Percentiles rank a stretch among this genome's conserved stretches.
Evolutionary conservation across 1,140 invertebrate genomes (phyloP).

Genomic region (Trichoplusia ni): DNA sequence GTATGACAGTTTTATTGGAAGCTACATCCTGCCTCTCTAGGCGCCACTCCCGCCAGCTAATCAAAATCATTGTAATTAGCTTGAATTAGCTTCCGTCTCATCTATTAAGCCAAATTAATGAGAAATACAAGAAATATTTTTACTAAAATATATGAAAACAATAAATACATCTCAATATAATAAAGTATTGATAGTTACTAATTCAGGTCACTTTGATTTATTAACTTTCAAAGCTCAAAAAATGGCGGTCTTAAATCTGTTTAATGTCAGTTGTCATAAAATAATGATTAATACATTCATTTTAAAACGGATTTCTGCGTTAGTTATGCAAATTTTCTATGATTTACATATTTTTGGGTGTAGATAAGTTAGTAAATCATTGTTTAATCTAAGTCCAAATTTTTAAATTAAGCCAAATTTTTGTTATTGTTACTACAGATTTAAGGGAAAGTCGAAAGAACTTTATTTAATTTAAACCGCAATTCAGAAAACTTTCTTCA

Average conservation of each 20-base stretch:
- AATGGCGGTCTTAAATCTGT: background rate
- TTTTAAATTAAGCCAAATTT: too few species aligned
- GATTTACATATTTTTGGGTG: background rate
- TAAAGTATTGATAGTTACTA: slow-evolving; percentile 11
- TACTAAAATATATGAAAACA: slow-evolving; percentile 12
- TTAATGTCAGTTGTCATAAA: slow-evolving; percentile 5
- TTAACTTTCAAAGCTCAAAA: background rate
- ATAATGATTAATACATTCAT: slow-evolving; percentile 10
- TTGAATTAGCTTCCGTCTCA: slow-evolving; percentile 5
- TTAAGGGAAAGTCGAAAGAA: too few species aligned
- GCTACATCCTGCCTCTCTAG: too few species aligned
- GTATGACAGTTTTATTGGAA: too few species aligned
- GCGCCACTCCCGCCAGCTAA: background rate
- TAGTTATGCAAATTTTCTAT: background rate
- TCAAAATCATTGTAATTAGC: slow-evolving; percentile 13
- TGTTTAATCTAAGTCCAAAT: too few species aligned
- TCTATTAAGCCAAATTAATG: slow-evolving; percentile 13
- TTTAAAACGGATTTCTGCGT: background rate
- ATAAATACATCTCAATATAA: slow-evolving; percentile 4
- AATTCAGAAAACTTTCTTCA: background rate
- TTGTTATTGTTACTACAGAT: too few species aligned
- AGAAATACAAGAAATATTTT: too few species aligned
- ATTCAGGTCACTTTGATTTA: background rate
- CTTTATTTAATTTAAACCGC: too few species aligned
- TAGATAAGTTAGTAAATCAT: too few species aligned